These are phyloP conservation scores for Oryzias curvinotus DNA, from an alignment of 2,113 vertebrate genomes.

Conservation along the genomic window DNA sequence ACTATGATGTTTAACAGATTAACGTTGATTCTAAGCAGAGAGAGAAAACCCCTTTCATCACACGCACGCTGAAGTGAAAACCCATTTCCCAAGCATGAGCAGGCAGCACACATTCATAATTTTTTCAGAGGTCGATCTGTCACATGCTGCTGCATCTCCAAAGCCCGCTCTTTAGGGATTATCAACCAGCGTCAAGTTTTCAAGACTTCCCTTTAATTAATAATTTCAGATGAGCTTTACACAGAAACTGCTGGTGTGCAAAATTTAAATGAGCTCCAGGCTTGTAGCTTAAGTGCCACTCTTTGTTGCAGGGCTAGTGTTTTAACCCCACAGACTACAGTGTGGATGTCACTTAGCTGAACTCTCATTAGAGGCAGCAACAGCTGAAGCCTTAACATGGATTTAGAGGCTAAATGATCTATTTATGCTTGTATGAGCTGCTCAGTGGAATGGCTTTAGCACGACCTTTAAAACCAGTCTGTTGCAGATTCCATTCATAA, in stretches of 20 bases:
- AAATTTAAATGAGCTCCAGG: slow-evolving; percentile 26
- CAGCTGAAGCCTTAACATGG: slow-evolving; percentile 54
- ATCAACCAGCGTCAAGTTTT: slow-evolving; percentile 22
- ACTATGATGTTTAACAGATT: slow-evolving; percentile 53
- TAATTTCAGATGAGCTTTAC: slow-evolving; percentile 57
- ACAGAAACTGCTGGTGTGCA: slow-evolving; percentile 25
- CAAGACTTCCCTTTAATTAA: slow-evolving; percentile 43
- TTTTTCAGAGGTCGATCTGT: slow-evolving; percentile 51
- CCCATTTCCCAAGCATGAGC: slow-evolving; percentile 43
- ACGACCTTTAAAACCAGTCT: slow-evolving; percentile 22
- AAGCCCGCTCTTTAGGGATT: slow-evolving; percentile 51
- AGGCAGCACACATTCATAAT: slow-evolving; percentile 61
- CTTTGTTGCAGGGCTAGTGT: slow-evolving; percentile 41
- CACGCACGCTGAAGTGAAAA: slow-evolving; percentile 33
- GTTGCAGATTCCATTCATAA: slow-evolving; percentile 32
- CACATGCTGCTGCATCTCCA: slow-evolving; percentile 54
- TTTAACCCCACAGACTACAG: slow-evolving; percentile 29
- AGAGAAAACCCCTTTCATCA: slow-evolving; percentile 29
- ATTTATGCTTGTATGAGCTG: slow-evolving; percentile 29
- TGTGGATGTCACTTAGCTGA: slow-evolving; percentile 11
- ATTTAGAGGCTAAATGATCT: slow-evolving; percentile 47
- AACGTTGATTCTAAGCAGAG: slow-evolving; percentile 40
- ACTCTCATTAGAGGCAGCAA: slow-evolving; percentile 41
- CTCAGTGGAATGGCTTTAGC: slow-evolving; percentile 19
- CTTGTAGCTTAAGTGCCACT: slow-evolving; percentile 25